A percentile compares a stretch with the other conserved stretches of the same genome.
Evolutionary conservation across 2,797 vertebrate species (phyloP).

Genomic region (Macrochelys suwanniensis): DNA sequence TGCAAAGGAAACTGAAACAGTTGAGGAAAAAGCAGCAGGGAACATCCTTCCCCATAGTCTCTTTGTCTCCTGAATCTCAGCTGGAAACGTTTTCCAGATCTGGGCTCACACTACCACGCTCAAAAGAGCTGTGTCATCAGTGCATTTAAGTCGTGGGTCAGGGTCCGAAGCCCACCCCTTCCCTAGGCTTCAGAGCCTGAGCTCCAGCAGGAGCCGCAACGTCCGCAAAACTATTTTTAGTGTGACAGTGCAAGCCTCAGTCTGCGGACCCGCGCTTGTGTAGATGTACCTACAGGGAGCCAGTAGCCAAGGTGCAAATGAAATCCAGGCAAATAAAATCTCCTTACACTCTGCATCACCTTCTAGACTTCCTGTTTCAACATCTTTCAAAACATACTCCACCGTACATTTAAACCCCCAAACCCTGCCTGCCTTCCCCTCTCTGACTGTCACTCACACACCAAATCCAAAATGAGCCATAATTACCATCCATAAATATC

Average conservation of each 20-base stretch:
- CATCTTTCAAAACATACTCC: not conserved
- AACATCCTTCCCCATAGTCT: too few species aligned
- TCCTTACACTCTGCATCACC: not conserved
- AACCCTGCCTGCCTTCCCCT: not conserved
- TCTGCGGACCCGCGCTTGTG: not conserved
- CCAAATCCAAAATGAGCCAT: not conserved
- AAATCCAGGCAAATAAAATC: not conserved
- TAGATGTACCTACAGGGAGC: not conserved
- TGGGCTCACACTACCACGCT: too few species aligned
- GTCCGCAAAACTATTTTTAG: not conserved
- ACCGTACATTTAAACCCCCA: not conserved
- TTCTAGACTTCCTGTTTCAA: not conserved
- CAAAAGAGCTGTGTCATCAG: too few species aligned
- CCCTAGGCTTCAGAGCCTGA: not conserved
- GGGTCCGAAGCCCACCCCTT: not conserved
- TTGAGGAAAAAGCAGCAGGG: too few species aligned
- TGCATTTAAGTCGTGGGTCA: not conserved
- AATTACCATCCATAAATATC: not conserved
- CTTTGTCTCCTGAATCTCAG: too few species aligned
- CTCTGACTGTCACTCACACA: not conserved
- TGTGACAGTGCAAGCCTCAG: not conserved
- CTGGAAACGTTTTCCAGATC: too few species aligned
- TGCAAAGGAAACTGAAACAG: too few species aligned
- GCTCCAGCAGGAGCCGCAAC: not conserved
- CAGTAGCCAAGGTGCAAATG: not conserved